Evolutionary conservation across 2,888 invertebrate genomes (phyloP), one percentile per base, ranked within the genome.

Genomic region (Augochlorella aurata): DNA sequence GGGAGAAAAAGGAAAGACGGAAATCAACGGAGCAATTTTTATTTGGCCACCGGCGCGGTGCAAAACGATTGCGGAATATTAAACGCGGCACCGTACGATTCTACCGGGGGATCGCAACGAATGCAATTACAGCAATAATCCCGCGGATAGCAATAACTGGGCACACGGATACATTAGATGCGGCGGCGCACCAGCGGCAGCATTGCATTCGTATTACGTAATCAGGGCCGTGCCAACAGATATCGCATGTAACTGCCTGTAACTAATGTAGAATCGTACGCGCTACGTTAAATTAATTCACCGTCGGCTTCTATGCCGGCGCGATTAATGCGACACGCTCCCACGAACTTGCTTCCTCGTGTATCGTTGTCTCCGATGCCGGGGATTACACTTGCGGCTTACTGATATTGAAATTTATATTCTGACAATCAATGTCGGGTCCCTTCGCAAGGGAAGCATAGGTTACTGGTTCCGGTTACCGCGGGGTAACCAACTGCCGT

Each of bases 161-260:
- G 78, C 76, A 79, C 68, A 66, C 82, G 76, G 86, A 81, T 78
- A 79, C 85, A 81, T 83, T 85, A 83, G 81, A 85, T 74, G 87
- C 76, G 79, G 21, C 79, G 69, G 75, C 71, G 75, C 77, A 75
- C 61, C 75, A 52, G 63, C 68, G 10, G 58, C 47, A 58, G 77
- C 65, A 52, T 73, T 73, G 69, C 77, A 72, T 77, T 78, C 75
- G 83, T 85, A 81, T 74, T 76, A 71, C 79, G 87, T 85, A 87
- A 87, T 87, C 87, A 82, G 81, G 47, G 68, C 66, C 76, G 82
- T 52, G 84, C 84, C 82, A 83, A 78, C 87, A 84, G 85, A 88
- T 88, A 87, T 86, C 85, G 85, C 78, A 88, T 79, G 88, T 88
- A 88, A 88, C 85, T 85, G 86, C 81, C 82, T 87, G 88, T 88